Conservation (phyloP, 2,888 invertebrate species). For the Tridacna gigas region DNA sequence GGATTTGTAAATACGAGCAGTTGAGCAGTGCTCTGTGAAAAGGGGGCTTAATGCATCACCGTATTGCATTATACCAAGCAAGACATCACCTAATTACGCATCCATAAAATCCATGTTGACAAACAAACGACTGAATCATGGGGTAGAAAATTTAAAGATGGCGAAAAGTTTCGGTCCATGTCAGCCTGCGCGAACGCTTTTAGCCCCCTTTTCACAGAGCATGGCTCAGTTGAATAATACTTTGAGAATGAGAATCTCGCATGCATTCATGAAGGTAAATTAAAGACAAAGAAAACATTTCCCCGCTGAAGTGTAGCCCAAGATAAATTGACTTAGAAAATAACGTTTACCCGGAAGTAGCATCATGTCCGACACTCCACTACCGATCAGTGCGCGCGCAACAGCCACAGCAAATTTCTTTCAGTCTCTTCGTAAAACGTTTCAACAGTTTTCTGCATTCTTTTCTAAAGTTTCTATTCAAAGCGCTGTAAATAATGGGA, state of each 20-base stretch:
- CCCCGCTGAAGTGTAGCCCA: too few species aligned
- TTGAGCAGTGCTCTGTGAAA: background rate
- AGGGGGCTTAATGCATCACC: background rate
- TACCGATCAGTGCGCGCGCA: background rate
- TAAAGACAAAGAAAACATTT: too few species aligned
- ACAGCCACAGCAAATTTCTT: slow-evolving; percentile 14
- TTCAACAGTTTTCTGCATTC: slow-evolving; percentile 67
- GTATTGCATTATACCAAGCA: background rate
- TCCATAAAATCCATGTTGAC: background rate
- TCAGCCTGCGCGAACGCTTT: background rate
- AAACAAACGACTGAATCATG: background rate
- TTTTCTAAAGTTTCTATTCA: slow-evolving; percentile 69
- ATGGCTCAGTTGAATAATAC: too few species aligned
- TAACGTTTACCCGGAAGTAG: too few species aligned
- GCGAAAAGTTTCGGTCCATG: background rate
- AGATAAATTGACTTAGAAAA: too few species aligned
- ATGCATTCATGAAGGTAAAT: too few species aligned
- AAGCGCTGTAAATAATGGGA: slow-evolving; percentile 75
- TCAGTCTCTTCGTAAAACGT: slow-evolving; percentile 40
- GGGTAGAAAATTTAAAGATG: background rate
- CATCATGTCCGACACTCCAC: background rate
- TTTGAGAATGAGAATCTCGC: too few species aligned
- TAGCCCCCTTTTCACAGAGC: too few species aligned
- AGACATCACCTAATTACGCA: background rate
- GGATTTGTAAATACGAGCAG: too few species aligned